Percentiles rank a stretch among this genome's conserved stretches.
phyloP scores from a whole-genome alignment of 2,113 vertebrate species.

The Cisticola juncidis region DNA sequence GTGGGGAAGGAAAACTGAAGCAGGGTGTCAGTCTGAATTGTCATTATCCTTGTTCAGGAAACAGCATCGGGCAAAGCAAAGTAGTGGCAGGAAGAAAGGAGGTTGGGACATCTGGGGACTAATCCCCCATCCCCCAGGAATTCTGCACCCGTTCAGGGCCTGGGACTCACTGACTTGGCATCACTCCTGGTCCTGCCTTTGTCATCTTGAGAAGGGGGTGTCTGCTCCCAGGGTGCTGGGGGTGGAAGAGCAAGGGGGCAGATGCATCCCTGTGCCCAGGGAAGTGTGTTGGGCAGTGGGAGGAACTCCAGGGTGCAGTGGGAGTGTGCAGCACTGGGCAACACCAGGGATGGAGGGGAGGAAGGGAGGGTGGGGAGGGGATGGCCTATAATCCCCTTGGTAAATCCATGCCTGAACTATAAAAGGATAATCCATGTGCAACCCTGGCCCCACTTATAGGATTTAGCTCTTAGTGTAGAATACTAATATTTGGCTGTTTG shows the following conservation, averaged over 20 bases:
- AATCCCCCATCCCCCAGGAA: constrained; percentile 17
- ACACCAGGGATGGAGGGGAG: background rate
- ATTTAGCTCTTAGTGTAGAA: constrained; percentile 67
- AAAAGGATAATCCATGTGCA: constrained; percentile 70
- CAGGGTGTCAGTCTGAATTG: background rate
- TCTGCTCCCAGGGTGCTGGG: fast-evolving
- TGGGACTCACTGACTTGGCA: background rate
- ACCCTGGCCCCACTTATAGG: constrained; percentile 63
- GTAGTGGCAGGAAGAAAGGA: background rate
- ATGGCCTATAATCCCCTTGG: constrained; percentile 66
- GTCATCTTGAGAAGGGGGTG: background rate
- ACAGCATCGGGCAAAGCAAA: background rate
- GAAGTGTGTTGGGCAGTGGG: fast-evolving
- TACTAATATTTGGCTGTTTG: constrained; percentile 69
- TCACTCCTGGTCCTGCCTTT: background rate
- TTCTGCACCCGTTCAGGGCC: background rate
- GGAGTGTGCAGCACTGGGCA: background rate
- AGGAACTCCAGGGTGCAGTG: background rate
- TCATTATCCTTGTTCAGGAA: background rate
- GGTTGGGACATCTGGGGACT: constrained; percentile 5
- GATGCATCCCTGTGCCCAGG: background rate
- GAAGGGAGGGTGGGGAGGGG: background rate
- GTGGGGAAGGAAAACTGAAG: constrained; percentile 29
- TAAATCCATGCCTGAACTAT: constrained; percentile 69
- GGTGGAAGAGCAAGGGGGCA: background rate